Base-by-base conservation (phyloP, 2,113 vertebrate genomes). In the Physeter macrocephalus region DNA sequence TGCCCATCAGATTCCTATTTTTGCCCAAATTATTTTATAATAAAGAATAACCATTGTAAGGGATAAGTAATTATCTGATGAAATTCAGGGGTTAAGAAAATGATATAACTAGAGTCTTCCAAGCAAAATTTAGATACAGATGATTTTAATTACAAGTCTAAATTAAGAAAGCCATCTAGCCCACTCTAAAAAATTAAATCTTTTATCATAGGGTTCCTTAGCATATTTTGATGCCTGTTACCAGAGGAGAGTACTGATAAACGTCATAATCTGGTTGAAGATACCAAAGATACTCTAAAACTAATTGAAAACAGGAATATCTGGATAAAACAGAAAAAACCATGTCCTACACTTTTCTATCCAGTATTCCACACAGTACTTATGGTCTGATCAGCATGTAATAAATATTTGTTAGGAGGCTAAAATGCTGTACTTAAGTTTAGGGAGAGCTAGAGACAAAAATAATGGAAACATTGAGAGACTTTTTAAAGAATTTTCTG, bases 381-480 rank as follows among this genome's bases (percentile, higher is more conserved):
- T 84, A 72, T 43, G 20, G 1, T 94, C 62, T 77, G 10, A 88
- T 84, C 36, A 36, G 13, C 23, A 36, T 62, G n/a, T 36, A 77
- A 6, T 86, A 93, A 49, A 39, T 72, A 61, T 82, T 95, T 96
- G 62, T 62, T 90, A 93, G 82, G 12, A 93, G 93, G 27, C 46
- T 74, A 57, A 95, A 95, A 84, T 43, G 18, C 13, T 69, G 21
- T 61, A 67, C 49, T 72, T 59, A 93, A 39, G 29, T 90, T 86
- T 86, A 84, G 43, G 31, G 34, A 91, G 41, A 18, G 36, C 64
- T 85, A n/a, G 46, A 74, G 39, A 59, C 31, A 82, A 77, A 90
- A 95, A 87, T 86, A 93, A 81, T 71, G 82, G 34, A 88, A 93
- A 87, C 29, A 80, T 31, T 67, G 31, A 46, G 49, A 90, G 31